phyloP scores from a whole-genome alignment of 1,140 invertebrate species.

The Tetramorium parvispinum region DNA sequence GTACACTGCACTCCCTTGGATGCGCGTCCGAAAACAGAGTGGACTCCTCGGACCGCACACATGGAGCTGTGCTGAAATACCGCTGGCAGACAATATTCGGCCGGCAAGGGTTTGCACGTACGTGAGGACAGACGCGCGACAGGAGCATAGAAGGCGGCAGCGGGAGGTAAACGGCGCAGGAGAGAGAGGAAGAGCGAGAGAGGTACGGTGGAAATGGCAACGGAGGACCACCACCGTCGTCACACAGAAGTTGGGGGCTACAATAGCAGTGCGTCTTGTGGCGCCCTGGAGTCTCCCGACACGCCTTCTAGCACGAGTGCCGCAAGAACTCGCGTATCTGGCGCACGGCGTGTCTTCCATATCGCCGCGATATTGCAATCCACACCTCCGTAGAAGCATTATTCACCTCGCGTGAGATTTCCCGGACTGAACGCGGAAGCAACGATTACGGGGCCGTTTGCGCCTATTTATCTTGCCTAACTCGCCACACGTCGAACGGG shows the following conservation, averaged over 20 bases:
- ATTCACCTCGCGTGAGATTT: slow-evolving; percentile 49
- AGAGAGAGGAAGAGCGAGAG: neutral
- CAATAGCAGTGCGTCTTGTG: slow-evolving; percentile 80
- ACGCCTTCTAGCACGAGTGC: slow-evolving; percentile 72
- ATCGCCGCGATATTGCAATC: slow-evolving; percentile 75
- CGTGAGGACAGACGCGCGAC: slow-evolving; percentile 31
- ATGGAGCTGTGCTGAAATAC: slow-evolving; percentile 21
- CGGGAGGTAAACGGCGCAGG: slow-evolving; percentile 37
- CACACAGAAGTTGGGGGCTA: slow-evolving; percentile 73
- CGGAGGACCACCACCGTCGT: slow-evolving; percentile 54
- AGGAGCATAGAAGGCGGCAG: slow-evolving; percentile 21
- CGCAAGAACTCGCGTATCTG: slow-evolving; percentile 72
- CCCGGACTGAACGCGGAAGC: slow-evolving; percentile 20
- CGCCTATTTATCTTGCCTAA: slow-evolving; percentile 26
- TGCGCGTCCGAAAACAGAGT: slow-evolving; percentile 26
- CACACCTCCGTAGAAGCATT: slow-evolving; percentile 63
- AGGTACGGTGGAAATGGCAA: slow-evolving; percentile 35
- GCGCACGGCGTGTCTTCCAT: slow-evolving; percentile 61
- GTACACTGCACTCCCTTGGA: neutral
- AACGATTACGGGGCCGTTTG: slow-evolving; percentile 54
- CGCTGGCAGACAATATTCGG: slow-evolving; percentile 65
- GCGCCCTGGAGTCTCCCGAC: slow-evolving; percentile 78
- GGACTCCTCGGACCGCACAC: slow-evolving; percentile 28
- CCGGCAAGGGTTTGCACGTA: slow-evolving; percentile 4
- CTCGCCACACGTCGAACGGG: neutral